Percentiles rank a stretch among this genome's conserved stretches.
Evolutionary conservation across 2,888 invertebrate species (phyloP).

Genomic region (Amblyjoppa fuscipennis): DNA sequence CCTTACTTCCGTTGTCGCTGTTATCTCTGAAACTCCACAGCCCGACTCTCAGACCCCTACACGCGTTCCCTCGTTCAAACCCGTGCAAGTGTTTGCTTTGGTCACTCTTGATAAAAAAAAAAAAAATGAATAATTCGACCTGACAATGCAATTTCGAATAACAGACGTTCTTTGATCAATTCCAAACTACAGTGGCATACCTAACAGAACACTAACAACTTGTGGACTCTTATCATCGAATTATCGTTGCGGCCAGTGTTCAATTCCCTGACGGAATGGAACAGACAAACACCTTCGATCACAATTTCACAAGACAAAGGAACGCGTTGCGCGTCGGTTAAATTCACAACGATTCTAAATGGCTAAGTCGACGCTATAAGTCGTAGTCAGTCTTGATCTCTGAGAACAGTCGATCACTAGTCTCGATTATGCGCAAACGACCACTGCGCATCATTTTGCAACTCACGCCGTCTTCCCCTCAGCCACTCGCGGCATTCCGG

Average conservation of each 20-base stretch:
- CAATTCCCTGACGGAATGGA: no score
- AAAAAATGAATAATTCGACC: not conserved
- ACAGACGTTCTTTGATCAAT: not conserved
- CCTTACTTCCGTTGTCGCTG: constrained; percentile 18
- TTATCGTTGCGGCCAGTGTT: no score
- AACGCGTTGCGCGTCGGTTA: no score
- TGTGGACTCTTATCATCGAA: no score
- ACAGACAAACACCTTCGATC: no score
- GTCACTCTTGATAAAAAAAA: not conserved
- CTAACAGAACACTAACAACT: not conserved
- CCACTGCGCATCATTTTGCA: constrained; percentile 1
- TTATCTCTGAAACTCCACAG: not conserved
- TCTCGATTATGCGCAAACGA: constrained; percentile 9
- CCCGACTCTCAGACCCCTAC: not conserved
- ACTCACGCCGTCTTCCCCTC: not conserved
- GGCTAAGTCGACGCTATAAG: no score
- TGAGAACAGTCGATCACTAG: not conserved
- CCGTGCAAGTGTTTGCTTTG: not conserved
- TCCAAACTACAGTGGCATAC: not conserved
- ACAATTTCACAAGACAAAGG: no score
- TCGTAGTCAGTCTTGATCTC: not conserved
- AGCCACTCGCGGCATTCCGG: not conserved
- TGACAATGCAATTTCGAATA: not conserved
- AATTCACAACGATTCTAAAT: no score
- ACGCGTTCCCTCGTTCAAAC: not conserved